Evolutionary conservation across 2,888 invertebrate species (phyloP), one percentile per base, ranked within the genome.

Genomic region (Maniola hyperantus): DNA sequence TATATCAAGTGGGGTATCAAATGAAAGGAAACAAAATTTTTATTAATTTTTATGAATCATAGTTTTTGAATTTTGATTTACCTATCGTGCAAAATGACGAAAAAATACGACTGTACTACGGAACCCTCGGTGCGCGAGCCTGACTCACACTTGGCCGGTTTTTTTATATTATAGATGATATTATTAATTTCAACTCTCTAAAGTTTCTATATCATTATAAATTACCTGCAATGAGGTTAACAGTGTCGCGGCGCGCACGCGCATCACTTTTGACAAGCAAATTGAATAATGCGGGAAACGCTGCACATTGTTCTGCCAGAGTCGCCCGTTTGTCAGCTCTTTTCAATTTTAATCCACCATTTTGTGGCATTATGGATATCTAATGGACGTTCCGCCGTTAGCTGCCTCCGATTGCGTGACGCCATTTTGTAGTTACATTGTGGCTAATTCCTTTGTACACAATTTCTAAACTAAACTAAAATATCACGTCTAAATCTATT

Each of bases 351-450:
- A 87, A 89, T 89, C 85, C 83, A 83, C 81, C 83, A 88, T 89
- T n/a, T 90, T 88, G 85, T 88, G 84, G 87, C 85, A 89, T 90
- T 89, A 90, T 89, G 85, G 85, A 89, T 89, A 89, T 85, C 82
- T 85, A 90, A 89, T 85, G 85, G 87, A 89, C 84, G 89, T 89
- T 90, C 89, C 86, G 88, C 88, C 89, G 91, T 89, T 89, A 88
- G 87, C 81, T 89, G 85, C 82, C 80, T 78, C 78, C 81, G 80
- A 75, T 78, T 75, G 77, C 78, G 79, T 79, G 76, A 74, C 75
- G 78, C 76, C 77, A 80, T 84, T 83, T 81, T 84, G 82, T 83
- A 78, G 83, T 87, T 83, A 82, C 82, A 83, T 84, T 83, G n/a
- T n/a, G n/a, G n/a, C n/a, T n/a, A n/a, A n/a, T n/a, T n/a, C n/a